Conservation (phyloP, 1,140 invertebrate genomes). For the Nilaparvata lugens region DNA sequence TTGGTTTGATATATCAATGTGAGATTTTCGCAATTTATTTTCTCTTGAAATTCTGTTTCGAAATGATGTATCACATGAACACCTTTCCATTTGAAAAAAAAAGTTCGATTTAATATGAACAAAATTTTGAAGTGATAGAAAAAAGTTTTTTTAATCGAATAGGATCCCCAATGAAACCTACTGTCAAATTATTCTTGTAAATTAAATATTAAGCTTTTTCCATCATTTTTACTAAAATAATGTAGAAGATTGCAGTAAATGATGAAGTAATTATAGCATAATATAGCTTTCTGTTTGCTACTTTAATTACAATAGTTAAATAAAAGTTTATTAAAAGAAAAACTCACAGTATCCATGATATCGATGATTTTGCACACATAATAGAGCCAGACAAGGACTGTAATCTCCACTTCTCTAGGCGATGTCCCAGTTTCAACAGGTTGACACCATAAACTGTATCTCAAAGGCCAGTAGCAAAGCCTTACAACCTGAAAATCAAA, state of each 20-base stretch:
- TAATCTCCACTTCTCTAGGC: background rate
- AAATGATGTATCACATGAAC: too few species aligned
- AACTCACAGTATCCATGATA: slow-evolving; percentile 52
- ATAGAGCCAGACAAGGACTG: slow-evolving; percentile 34
- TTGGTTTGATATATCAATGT: too few species aligned
- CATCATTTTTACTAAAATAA: background rate
- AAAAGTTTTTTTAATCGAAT: background rate
- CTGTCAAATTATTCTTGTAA: too few species aligned
- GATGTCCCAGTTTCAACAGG: slow-evolving; percentile 57
- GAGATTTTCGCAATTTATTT: background rate
- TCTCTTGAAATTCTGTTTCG: too few species aligned
- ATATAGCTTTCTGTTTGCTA: too few species aligned
- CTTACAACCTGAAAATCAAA: slow-evolving; percentile 19
- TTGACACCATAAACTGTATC: slow-evolving; percentile 73
- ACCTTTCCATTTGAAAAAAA: too few species aligned
- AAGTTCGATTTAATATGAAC: background rate
- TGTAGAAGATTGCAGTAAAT: background rate
- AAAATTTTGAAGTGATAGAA: background rate
- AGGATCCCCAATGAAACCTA: too few species aligned
- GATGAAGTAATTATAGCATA: too few species aligned
- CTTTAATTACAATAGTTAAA: background rate
- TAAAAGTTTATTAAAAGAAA: background rate
- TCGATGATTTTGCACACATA: slow-evolving; percentile 56
- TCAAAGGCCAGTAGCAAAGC: slow-evolving; percentile 34
- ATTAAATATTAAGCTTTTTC: too few species aligned